These are phyloP conservation scores for Vanessa tameamea DNA, from an alignment of 1,140 invertebrate genomes.

Conservation along the genomic window DNA sequence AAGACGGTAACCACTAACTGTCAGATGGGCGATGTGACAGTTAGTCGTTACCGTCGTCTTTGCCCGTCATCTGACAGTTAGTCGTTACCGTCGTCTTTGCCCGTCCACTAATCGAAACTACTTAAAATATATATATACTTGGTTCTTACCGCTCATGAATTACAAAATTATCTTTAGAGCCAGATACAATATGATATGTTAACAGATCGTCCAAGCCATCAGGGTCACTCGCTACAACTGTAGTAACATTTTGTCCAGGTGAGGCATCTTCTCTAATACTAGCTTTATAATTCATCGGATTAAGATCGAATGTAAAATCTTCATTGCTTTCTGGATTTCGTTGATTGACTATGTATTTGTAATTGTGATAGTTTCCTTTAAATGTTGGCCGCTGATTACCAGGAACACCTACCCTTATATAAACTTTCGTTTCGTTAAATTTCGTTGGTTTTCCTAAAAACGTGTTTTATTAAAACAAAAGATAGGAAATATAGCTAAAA, in stretches of 20 bases:
- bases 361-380: constrained; percentile 84
- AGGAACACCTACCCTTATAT: constrained; percentile 87
- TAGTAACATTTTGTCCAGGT: constrained; percentile 85
- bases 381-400: constrained; percentile 90
- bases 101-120: no score
- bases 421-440: constrained; percentile 84
- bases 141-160: constrained; percentile 85
- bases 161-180: constrained; percentile 90
- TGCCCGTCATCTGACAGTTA: no score
- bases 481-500: background rate
- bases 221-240: constrained; percentile 87
- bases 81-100: no score
- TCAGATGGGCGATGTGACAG: no score
- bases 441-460: constrained; percentile 82
- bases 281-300: constrained; percentile 85
- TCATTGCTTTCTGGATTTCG: constrained; percentile 56
- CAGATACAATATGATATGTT: constrained; percentile 87
- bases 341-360: constrained; percentile 65
- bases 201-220: constrained; percentile 87
- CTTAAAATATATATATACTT: no score
- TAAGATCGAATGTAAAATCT: constrained; percentile 75
- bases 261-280: constrained; percentile 86
- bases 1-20: no score
- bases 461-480: background rate
- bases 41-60: no score